Evolutionary conservation across 2,888 invertebrate genomes (phyloP).

Genomic region (Anoncus sp.): DNA sequence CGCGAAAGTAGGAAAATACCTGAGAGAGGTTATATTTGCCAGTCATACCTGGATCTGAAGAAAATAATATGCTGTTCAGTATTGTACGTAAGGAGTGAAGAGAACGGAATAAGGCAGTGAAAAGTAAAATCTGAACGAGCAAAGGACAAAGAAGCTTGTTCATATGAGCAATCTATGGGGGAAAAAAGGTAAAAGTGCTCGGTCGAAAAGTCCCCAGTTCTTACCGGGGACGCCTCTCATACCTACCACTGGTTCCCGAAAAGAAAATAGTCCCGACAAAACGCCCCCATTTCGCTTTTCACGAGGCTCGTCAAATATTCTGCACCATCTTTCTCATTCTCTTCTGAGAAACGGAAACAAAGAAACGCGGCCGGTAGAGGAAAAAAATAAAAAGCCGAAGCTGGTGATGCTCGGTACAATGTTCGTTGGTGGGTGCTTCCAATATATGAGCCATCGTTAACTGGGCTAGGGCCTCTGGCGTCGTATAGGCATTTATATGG

Average conservation of each 20-base stretch:
- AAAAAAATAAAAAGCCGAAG: conserved; percentile 43
- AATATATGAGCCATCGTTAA: conserved; percentile 49
- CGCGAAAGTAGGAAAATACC: neutral
- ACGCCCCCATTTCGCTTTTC: conserved; percentile 25
- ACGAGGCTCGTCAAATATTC: conserved; percentile 8
- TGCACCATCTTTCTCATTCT: conserved; percentile 51
- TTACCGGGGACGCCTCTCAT: conserved; percentile 63
- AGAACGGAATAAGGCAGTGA: conserved; percentile 24
- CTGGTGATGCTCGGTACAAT: conserved; percentile 21
- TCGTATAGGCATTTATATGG: conserved; percentile 37
- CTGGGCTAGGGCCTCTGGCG: conserved; percentile 19
- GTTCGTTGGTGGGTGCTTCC: conserved; percentile 36
- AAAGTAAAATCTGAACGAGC: conserved; percentile 44
- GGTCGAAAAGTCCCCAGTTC: conserved; percentile 55
- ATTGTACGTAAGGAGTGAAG: neutral
- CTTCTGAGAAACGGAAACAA: conserved; percentile 67
- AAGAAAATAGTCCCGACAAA: conserved; percentile 43
- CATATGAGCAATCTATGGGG: neutral
- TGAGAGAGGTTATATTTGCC: neutral
- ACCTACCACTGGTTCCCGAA: conserved; percentile 42
- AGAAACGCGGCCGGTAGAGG: conserved; percentile 47
- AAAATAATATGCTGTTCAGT: neutral
- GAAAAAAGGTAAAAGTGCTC: conserved; percentile 17
- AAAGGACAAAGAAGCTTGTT: conserved; percentile 9
- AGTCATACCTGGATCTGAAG: conserved; percentile 9